A percentile compares a stretch with the other conserved stretches of the same genome.
Conservation (phyloP, 2,797 vertebrate species). For the Atherinosoma microstoma region DNA sequence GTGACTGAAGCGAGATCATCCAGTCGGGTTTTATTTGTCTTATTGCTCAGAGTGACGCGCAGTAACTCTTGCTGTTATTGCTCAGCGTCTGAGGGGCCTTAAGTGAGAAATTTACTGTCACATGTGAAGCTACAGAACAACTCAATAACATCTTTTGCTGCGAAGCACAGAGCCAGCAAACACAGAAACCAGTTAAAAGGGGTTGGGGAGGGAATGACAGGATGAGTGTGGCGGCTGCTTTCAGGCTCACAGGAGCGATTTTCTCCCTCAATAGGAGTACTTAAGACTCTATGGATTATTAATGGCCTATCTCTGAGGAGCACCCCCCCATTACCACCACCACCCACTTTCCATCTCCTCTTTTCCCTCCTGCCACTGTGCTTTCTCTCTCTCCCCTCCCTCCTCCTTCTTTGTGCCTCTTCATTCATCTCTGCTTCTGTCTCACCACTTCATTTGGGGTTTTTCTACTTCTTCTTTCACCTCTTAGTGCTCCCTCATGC, state of each 20-base stretch:
- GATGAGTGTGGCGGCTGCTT: constrained; percentile 40
- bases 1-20: constrained; percentile 2
- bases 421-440: background rate
- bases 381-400: constrained; percentile 9
- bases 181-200: constrained; percentile 10
- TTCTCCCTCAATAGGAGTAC: constrained; percentile 75
- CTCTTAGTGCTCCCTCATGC: background rate
- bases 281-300: constrained; percentile 82
- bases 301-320: constrained; percentile 70
- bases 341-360: constrained; percentile 3
- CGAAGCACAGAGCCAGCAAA: constrained; percentile 30
- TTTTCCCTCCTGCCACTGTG: constrained; percentile 43
- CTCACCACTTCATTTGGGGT: constrained; percentile 22
- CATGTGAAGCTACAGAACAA: constrained; percentile 22
- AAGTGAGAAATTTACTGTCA: constrained; percentile 39
- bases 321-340: background rate
- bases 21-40: constrained; percentile 16
- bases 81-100: constrained; percentile 4
- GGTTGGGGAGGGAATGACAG: background rate
- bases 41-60: constrained; percentile 23
- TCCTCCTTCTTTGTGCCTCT: constrained; percentile 22
- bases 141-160: constrained; percentile 22
- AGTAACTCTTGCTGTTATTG: constrained; percentile 35
- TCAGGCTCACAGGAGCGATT: constrained; percentile 66
- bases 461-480: background rate